A percentile compares a stretch with the other conserved stretches of the same genome.
Evolutionary conservation across 1,140 invertebrate species (phyloP).

Genomic region (Arion vulgaris): DNA sequence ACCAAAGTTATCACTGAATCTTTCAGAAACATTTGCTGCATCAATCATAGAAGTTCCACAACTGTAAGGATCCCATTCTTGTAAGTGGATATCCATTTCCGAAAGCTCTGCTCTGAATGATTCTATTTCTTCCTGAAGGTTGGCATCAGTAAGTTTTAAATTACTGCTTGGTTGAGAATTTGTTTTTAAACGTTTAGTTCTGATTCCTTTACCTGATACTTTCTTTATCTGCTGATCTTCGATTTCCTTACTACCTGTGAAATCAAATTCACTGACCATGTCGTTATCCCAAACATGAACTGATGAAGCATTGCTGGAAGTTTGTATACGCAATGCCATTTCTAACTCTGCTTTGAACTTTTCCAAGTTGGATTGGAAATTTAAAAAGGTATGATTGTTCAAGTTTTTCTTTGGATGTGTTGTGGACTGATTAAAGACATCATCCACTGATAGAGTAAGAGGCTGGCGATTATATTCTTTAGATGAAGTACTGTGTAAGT

Average conservation of each 20-base stretch:
- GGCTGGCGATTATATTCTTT: too few species aligned
- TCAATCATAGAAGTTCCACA: neutral
- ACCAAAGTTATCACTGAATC: too few species aligned
- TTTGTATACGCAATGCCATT: neutral
- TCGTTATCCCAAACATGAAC: neutral
- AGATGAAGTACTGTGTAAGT: too few species aligned
- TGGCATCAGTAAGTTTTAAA: neutral
- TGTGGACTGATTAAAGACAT: neutral
- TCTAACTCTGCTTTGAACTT: slow-evolving; percentile 12
- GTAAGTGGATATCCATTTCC: neutral
- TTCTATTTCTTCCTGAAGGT: neutral
- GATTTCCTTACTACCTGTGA: neutral
- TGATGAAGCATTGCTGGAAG: neutral
- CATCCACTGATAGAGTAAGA: neutral
- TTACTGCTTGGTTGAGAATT: neutral
- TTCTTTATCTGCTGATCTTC: neutral
- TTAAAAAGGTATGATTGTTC: neutral
- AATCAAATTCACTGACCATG: neutral
- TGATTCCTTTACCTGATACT: neutral
- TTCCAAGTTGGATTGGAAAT: slow-evolving; percentile 1
- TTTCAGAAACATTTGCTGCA: neutral
- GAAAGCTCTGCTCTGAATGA: neutral
- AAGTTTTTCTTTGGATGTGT: neutral
- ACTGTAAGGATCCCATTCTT: neutral
- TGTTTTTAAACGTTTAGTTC: neutral